Evolutionary conservation across 2,888 invertebrate species (phyloP).

Genomic region (Polydrusus tereticollis): DNA sequence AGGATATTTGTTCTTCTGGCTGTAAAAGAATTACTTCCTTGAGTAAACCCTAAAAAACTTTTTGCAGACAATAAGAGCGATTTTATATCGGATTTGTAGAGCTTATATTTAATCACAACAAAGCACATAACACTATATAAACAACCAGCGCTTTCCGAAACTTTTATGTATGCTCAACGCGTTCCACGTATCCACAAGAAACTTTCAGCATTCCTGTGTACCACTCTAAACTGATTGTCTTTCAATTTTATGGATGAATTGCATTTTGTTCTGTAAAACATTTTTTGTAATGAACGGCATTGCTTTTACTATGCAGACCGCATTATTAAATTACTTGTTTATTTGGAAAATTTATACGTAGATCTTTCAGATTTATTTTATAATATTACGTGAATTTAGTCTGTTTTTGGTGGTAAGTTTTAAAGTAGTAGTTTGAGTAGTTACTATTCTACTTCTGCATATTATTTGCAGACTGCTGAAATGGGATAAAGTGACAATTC

Average conservation of each 20-base stretch:
- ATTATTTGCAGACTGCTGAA: too few species aligned
- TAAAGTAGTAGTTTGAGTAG: too few species aligned
- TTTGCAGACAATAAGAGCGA: neutral
- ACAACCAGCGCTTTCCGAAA: conserved; percentile 13
- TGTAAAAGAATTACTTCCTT: neutral
- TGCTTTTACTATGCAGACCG: conserved; percentile 26
- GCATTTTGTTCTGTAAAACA: conserved; percentile 31
- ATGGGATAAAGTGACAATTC: too few species aligned
- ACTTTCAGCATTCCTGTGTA: conserved; percentile 42
- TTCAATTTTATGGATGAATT: conserved; percentile 52
- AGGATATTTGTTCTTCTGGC: neutral
- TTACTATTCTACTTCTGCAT: too few species aligned
- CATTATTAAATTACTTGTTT: conserved; percentile 13
- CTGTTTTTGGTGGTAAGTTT: too few species aligned
- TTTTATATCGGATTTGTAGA: conserved; percentile 14
- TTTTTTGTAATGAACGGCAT: conserved; percentile 13
- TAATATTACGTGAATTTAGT: too few species aligned
- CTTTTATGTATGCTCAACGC: conserved; percentile 40
- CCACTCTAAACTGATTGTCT: conserved; percentile 49
- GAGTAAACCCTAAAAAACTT: neutral
- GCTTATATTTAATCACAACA: conserved; percentile 20
- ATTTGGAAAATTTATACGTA: too few species aligned
- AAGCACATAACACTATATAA: conserved; percentile 20
- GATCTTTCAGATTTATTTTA: too few species aligned
- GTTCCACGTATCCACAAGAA: conserved; percentile 43